These are phyloP conservation scores for Gorsachius goisagi DNA, from an alignment of 2,113 vertebrate genomes.

Conservation along the genomic window DNA sequence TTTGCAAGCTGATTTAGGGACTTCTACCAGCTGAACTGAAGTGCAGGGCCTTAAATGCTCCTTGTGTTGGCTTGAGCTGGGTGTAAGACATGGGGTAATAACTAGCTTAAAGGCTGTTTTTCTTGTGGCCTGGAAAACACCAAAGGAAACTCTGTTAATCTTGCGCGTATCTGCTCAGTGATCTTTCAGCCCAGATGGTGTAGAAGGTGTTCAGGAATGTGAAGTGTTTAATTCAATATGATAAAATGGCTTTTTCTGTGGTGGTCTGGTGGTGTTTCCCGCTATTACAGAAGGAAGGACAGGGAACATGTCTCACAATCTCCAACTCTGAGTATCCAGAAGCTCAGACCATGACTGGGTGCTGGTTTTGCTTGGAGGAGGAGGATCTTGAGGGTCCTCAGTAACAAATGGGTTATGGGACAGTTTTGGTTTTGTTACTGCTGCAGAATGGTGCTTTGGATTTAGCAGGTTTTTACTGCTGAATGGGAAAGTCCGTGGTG, in stretches of 20 bases:
- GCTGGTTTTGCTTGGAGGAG: neutral
- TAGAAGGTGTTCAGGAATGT: neutral
- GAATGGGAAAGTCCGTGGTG: neutral
- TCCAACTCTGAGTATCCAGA: neutral
- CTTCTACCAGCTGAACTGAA: neutral
- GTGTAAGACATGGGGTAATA: neutral
- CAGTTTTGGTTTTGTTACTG: neutral
- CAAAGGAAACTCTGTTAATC: neutral
- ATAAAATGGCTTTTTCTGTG: neutral
- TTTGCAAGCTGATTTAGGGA: neutral
- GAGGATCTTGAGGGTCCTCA: neutral
- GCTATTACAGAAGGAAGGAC: neutral
- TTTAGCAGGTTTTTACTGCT: neutral
- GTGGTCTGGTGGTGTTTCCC: neutral
- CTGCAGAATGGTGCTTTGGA: neutral
- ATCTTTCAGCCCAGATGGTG: neutral
- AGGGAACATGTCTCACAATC: too few relatives aligned
- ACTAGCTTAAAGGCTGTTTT: neutral
- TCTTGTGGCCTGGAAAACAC: neutral
- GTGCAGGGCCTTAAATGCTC: neutral
- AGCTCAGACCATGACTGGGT: neutral
- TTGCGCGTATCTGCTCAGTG: neutral
- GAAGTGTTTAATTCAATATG: neutral
- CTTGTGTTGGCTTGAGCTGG: neutral
- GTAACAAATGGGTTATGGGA: neutral